phyloP scores from a whole-genome alignment of 2,888 invertebrate genomes.

The Leptogaster cylindrica region DNA sequence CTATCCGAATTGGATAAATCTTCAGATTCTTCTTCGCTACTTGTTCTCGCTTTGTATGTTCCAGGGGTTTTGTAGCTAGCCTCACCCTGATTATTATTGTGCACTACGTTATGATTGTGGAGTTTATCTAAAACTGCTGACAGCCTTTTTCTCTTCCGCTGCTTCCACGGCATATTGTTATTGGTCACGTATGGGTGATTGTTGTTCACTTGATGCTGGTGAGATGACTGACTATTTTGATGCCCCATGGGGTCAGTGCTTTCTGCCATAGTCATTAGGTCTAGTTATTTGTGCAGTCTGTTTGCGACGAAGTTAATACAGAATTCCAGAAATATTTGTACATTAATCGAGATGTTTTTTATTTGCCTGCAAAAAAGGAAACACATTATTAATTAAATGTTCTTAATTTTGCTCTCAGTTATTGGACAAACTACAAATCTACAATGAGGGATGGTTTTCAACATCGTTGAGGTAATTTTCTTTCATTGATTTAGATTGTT shows the following conservation, averaged over 20 bases:
- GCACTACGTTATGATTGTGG: conserved; percentile 64
- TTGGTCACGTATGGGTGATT: conserved; percentile 69
- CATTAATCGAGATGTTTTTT: not conserved
- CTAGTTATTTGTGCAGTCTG: conserved; percentile 48
- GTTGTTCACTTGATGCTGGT: conserved; percentile 62
- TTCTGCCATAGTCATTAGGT: conserved; percentile 78
- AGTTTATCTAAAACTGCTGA: conserved; percentile 82
- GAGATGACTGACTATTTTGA: conserved; percentile 56
- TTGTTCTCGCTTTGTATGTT: conserved; percentile 46
- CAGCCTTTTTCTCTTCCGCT: conserved; percentile 78
- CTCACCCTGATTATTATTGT: conserved; percentile 51
- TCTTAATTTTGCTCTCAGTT: too few relatives aligned
- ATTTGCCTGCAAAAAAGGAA: conserved; percentile 1
- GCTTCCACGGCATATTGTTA: conserved; percentile 70
- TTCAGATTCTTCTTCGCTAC: conserved; percentile 53
- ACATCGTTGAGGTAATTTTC: too few relatives aligned
- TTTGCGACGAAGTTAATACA: not conserved
- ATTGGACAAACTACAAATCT: too few relatives aligned
- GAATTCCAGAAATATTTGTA: not conserved
- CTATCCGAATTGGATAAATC: conserved; percentile 52
- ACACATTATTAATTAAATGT: too few relatives aligned
- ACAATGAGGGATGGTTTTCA: too few relatives aligned
- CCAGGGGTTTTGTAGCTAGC: conserved; percentile 44
- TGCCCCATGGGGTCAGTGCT: conserved; percentile 69
- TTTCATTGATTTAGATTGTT: too few relatives aligned